A percentile compares a stretch with the other conserved stretches of the same genome.
Evolutionary conservation across 2,797 vertebrate species (phyloP).

Genomic region (Sebastes paucispinis): DNA sequence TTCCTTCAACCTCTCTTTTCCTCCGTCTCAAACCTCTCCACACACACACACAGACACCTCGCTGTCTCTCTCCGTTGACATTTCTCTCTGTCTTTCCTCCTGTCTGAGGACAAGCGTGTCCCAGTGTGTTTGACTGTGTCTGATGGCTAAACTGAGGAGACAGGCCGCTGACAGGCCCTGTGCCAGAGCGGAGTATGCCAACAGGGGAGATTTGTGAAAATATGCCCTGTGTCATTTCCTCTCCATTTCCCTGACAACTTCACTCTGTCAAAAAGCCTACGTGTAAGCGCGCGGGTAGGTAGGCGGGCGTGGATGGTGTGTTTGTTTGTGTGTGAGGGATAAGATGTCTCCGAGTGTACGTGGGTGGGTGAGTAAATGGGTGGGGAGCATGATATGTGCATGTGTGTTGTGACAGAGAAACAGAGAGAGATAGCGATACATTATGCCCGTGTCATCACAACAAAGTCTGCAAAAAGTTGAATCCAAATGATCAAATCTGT

Average conservation of each 20-base stretch:
- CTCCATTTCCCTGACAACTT: conserved; percentile 77
- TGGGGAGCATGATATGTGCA: conserved; percentile 50
- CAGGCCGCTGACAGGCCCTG: conserved; percentile 80
- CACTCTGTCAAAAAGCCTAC: conserved; percentile 68
- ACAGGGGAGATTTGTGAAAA: conserved; percentile 81
- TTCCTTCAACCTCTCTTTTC: not conserved
- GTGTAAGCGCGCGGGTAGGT: conserved; percentile 53
- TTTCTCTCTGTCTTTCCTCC: conserved; percentile 59
- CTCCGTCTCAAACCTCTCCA: conserved; percentile 16
- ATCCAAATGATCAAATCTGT: conserved; percentile 51
- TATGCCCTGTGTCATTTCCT: conserved; percentile 83
- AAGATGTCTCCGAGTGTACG: conserved; percentile 41
- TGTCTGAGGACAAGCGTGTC: conserved; percentile 68
- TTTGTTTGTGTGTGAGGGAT: conserved; percentile 47
- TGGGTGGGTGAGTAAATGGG: conserved; percentile 48
- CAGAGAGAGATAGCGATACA: conserved; percentile 29
- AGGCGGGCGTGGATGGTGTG: conserved; percentile 31
- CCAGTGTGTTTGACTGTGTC: conserved; percentile 67
- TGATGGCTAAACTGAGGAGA: conserved; percentile 80
- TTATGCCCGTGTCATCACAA: conserved; percentile 49
- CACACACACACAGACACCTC: not conserved
- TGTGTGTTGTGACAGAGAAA: conserved; percentile 28
- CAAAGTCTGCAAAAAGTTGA: conserved; percentile 50
- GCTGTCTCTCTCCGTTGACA: conserved; percentile 41
- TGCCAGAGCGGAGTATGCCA: conserved; percentile 74